Conservation (phyloP, 2,797 vertebrate genomes). For the Sorex maritimensis region DNA sequence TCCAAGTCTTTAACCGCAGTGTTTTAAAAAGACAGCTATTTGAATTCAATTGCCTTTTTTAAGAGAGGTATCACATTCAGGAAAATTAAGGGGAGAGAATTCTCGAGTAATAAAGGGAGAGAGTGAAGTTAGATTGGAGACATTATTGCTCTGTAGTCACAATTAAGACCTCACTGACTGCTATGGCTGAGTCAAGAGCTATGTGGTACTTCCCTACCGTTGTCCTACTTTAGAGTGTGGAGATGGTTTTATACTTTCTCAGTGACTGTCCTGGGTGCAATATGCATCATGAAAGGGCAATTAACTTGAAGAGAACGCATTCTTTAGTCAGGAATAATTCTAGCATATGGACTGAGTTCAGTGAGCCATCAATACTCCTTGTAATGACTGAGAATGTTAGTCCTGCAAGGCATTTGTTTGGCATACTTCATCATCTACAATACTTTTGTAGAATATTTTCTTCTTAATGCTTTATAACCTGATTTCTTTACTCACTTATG, state of each 20-base stretch:
- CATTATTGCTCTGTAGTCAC: neutral
- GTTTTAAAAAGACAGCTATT: neutral
- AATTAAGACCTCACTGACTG: neutral
- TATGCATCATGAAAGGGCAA: neutral
- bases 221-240: no score
- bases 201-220: neutral
- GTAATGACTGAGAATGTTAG: neutral
- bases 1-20: neutral
- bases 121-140: neutral
- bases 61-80: neutral
- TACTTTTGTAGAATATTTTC: neutral
- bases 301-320: neutral
- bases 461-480: neutral
- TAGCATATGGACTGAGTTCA: neutral
- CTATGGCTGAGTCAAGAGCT: rapidly evolving
- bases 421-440: neutral
- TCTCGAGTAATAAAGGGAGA: no score
- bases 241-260: neutral
- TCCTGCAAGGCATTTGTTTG: neutral
- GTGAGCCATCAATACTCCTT: neutral
- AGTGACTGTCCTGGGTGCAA: neutral
- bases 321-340: neutral
- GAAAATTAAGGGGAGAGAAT: no score
- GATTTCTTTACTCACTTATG: neutral
- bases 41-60: neutral